phyloP scores from a whole-genome alignment of 2,888 invertebrate species.

The Catocala nupta region DNA sequence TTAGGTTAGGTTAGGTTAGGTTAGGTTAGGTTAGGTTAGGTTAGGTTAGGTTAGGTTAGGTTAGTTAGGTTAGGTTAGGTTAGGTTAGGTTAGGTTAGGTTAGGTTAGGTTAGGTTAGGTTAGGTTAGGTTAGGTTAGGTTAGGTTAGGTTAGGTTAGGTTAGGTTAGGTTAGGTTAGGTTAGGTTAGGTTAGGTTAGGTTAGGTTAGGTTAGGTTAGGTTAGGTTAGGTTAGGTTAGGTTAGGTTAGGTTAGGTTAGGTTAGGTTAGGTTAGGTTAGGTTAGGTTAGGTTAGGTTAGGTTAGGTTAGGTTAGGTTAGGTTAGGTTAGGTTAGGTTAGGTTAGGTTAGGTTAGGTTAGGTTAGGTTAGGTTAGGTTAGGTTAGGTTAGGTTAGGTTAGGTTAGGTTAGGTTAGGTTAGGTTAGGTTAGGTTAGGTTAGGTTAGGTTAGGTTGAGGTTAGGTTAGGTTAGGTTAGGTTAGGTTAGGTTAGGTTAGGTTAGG shows the following conservation, averaged over 20 bases:
- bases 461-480: conserved; percentile 4
- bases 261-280: conserved; percentile 4
- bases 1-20: conserved; percentile 6
- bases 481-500: conserved; percentile 4
- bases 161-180: conserved; percentile 2
- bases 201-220: conserved; percentile 3
- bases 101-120: conserved; percentile 6
- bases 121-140: conserved; percentile 3
- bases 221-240: conserved; percentile 4
- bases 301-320: conserved; percentile 4
- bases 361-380: conserved; percentile 4
- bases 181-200: conserved; percentile 2
- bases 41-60: conserved; percentile 6
- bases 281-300: conserved; percentile 3
- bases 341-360: conserved; percentile 4
- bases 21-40: conserved; percentile 5
- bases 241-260: conserved; percentile 4
- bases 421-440: conserved; percentile 4
- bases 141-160: conserved; percentile 2
- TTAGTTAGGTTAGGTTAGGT: conserved; percentile 6
- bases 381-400: conserved; percentile 4
- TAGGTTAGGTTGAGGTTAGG: conserved; percentile 4
- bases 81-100: conserved; percentile 6
- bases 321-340: conserved; percentile 4
- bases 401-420: conserved; percentile 4